A percentile compares a stretch with the other conserved stretches of the same genome.
phyloP scores from a whole-genome alignment of 2,888 invertebrate species.

The Autographa pulchrina region DNA sequence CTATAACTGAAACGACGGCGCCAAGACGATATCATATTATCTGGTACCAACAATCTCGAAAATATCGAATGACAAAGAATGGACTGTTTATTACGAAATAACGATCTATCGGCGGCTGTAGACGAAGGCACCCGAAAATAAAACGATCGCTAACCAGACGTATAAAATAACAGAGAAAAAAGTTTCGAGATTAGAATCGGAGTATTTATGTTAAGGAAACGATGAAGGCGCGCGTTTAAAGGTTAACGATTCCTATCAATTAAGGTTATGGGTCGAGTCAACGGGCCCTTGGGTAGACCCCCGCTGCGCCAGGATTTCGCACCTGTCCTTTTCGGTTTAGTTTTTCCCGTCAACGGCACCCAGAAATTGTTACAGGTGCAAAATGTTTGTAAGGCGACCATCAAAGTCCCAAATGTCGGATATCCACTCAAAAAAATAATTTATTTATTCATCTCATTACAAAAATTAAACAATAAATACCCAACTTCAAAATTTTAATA shows the following conservation, averaged over 20 bases:
- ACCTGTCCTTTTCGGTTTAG: slow-evolving; percentile 81
- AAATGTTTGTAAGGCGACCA: slow-evolving; percentile 68
- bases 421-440: slow-evolving; percentile 3
- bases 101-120: slow-evolving; percentile 80
- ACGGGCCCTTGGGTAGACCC: slow-evolving; percentile 75
- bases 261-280: slow-evolving; percentile 87
- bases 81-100: slow-evolving; percentile 88
- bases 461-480: neutral
- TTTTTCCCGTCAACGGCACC: slow-evolving; percentile 81
- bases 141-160: slow-evolving; percentile 78
- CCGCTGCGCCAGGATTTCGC: slow-evolving; percentile 86
- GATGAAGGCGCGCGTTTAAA: slow-evolving; percentile 84
- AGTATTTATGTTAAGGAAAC: slow-evolving; percentile 87
- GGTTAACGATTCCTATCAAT: slow-evolving; percentile 89
- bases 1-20: slow-evolving; percentile 78
- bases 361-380: slow-evolving; percentile 83
- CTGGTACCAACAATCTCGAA: slow-evolving; percentile 76
- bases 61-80: slow-evolving; percentile 88
- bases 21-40: slow-evolving; percentile 77
- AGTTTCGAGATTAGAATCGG: slow-evolving; percentile 83
- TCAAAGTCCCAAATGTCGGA: slow-evolving; percentile 37
- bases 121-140: slow-evolving; percentile 86
- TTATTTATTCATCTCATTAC: neutral
- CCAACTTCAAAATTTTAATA: neutral
- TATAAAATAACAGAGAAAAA: slow-evolving; percentile 85